Conservation (phyloP, 2,888 invertebrate species). For the Melanargia galathea region DNA sequence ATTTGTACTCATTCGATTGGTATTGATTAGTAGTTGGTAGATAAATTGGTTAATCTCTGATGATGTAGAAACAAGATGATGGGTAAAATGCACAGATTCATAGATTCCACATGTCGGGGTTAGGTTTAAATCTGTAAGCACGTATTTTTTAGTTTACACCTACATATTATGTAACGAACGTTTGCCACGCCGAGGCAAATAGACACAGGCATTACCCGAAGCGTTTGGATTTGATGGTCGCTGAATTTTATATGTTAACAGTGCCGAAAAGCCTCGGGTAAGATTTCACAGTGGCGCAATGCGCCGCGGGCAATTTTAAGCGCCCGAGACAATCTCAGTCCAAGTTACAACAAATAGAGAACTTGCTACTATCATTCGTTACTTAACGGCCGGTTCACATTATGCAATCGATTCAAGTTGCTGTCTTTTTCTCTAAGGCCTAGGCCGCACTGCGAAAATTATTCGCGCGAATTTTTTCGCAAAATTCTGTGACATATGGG, state of each 20-base stretch:
- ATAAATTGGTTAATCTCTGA: too few relatives aligned
- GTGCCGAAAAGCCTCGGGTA: neutral
- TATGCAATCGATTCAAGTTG: neutral
- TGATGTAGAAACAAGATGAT: too few relatives aligned
- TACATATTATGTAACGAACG: neutral
- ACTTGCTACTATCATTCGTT: conserved; percentile 12
- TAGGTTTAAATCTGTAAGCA: too few relatives aligned
- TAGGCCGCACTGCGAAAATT: too few relatives aligned
- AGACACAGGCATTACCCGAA: neutral
- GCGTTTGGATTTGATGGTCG: neutral
- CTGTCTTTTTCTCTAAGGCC: too few relatives aligned
- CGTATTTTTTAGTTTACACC: too few relatives aligned
- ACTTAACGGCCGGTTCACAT: neutral
- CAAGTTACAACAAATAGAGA: conserved; percentile 17
- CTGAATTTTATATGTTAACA: conserved; percentile 11
- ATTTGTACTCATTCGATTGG: too few relatives aligned
- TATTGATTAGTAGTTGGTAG: too few relatives aligned
- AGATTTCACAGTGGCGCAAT: conserved; percentile 7
- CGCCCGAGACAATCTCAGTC: conserved; percentile 15
- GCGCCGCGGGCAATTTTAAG: conserved; percentile 1
- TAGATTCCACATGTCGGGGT: too few relatives aligned
- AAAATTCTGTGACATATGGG: too few relatives aligned
- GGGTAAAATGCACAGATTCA: too few relatives aligned
- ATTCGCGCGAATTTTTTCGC: too few relatives aligned
- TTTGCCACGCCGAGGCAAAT: neutral